Conservation (phyloP, 2,797 vertebrate species). For the Rhinatrema bivittatum region DNA sequence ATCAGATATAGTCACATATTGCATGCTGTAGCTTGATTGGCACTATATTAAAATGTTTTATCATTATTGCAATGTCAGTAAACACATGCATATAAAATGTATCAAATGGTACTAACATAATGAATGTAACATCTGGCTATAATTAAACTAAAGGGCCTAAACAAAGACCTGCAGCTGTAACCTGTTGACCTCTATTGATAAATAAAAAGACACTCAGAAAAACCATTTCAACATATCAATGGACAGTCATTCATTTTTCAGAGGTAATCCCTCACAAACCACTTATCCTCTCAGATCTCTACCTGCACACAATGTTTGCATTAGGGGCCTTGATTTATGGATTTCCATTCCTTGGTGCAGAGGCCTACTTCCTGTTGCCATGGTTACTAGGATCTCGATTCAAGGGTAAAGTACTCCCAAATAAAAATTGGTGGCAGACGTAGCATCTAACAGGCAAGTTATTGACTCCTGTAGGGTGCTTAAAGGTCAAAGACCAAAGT, state of each 20-base stretch:
- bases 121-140: conserved; percentile 58
- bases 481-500: conserved; percentile 67
- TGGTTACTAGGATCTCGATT: conserved; percentile 67
- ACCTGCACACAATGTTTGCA: conserved; percentile 70
- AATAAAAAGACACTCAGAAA: conserved; percentile 34
- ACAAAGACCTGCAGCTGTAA: conserved; percentile 42
- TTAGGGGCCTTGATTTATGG: conserved; percentile 73
- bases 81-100: too few relatives aligned
- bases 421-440: conserved; percentile 53
- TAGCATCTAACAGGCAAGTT: conserved; percentile 47
- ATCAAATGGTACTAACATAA: conserved; percentile 37
- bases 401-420: conserved; percentile 67
- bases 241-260: conserved; percentile 60
- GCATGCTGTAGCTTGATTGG: too few relatives aligned
- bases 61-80: too few relatives aligned
- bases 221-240: conserved; percentile 48
- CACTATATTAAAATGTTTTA: too few relatives aligned
- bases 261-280: conserved; percentile 64
- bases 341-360: conserved; percentile 45
- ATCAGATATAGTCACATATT: too few relatives aligned
- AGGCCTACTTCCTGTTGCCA: conserved; percentile 66
- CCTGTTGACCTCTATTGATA: conserved; percentile 54
- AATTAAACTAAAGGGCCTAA: conserved; percentile 48
- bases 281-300: conserved; percentile 67
- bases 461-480: conserved; percentile 57